Base-by-base conservation (phyloP, 1,140 invertebrate species). In the Bilobella aurantiaca region DNA sequence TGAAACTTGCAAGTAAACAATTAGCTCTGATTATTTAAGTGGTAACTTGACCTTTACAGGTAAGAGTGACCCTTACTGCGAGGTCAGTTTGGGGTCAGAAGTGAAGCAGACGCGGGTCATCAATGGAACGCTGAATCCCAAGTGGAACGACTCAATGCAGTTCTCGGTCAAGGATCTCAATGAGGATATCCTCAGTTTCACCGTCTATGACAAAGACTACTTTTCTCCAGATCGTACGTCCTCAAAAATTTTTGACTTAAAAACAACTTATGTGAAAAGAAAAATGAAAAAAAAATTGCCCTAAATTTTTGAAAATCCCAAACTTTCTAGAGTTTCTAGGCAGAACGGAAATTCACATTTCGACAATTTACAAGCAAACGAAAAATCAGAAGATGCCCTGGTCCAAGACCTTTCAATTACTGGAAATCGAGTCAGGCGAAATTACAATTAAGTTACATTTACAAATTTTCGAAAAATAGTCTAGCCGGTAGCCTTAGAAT, bases 141-240 rank as follows among this genome's bases (percentile, higher is more conserved):
- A 86, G 64, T 91, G 88, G 88, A 88, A 90, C 76, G 80, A 83
- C 18, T 86, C 86, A n/a, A 90, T 91, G 88, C 88, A 90, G 77
- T 90, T 91, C 76, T 82, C 86, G 67, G 82, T 90, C 23, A 85
- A 86, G 59, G 85, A 89, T 76, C 74, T 90, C 2, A 74, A 84
- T 12, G 82, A 87, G 74, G 89, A 91, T 76, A 84, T 87, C 16
- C 79, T 91, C 5, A 87, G 85, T 70, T 83, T 91, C 59, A 86
- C 85, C 18, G 87, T 90, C n/a, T 88, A 85, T 74, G 87, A 89
- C 74, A 84, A 86, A 74, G 87, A 87, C 72, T 80, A 86, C 53
- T 91, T 87, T 74, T 85, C 85, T 68, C 88, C 88, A 21, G 87
- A 90, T 78, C 87, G 87, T 90, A 74, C 74, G 73, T 56, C 32